Evolutionary conservation across 92 coral and sea anemone species (phyloP).

Genomic region (Porites evermanni): DNA sequence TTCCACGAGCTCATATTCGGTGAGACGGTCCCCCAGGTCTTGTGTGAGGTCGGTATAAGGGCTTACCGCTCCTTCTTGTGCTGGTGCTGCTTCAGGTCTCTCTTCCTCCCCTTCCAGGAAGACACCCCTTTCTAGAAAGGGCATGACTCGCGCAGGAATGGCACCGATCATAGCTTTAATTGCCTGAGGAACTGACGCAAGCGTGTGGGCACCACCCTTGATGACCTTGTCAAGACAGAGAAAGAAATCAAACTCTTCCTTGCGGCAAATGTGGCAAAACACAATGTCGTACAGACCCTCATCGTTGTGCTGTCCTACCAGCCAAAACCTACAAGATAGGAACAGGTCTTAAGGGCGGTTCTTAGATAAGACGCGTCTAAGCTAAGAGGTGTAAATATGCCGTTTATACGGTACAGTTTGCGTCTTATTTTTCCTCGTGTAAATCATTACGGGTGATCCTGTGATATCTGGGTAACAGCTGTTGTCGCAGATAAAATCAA

Average conservation of each 20-base stretch:
- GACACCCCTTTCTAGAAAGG: background rate
- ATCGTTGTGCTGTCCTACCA: conserved; percentile 39
- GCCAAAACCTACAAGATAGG: conserved; percentile 36
- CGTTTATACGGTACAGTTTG: no score
- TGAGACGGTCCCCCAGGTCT: conserved; percentile 54
- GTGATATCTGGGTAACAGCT: no score
- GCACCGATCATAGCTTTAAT: background rate
- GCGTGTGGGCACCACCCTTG: conserved; percentile 10
- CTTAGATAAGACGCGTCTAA: no score
- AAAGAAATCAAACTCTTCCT: conserved; percentile 50
- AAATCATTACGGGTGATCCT: no score
- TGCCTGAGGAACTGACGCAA: conserved; percentile 4
- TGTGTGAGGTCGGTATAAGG: conserved; percentile 40
- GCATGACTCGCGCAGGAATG: background rate
- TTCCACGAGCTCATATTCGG: conserved; percentile 54
- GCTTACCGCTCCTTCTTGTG: background rate
- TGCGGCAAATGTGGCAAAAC: conserved; percentile 52
- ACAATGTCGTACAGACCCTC: conserved; percentile 47
- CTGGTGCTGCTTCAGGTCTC: background rate
- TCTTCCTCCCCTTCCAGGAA: background rate
- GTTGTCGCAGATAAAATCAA: no score
- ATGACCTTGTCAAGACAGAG: conserved; percentile 12
- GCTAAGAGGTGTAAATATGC: no score
- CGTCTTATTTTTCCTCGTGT: no score
- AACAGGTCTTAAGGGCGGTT: no score